Conservation (phyloP, 2,113 vertebrate species). For the Ptilonorhynchus violaceus region DNA sequence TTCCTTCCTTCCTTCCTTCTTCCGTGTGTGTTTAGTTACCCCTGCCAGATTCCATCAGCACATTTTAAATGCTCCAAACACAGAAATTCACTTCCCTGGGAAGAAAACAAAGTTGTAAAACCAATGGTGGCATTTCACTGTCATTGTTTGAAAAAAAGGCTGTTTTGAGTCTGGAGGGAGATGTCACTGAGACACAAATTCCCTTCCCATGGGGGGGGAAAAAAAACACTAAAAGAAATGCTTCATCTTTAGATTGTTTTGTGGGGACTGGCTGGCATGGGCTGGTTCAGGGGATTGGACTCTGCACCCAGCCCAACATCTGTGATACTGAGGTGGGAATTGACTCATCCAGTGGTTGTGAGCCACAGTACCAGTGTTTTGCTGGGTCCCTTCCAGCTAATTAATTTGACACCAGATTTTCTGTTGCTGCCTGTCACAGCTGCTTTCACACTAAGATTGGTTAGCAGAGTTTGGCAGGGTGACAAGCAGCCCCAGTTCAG, state of each 20-base stretch:
- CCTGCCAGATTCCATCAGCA: neutral
- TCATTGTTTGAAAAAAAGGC: neutral
- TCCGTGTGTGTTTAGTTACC: neutral
- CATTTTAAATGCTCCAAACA: neutral
- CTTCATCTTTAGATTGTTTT: neutral
- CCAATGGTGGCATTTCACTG: neutral
- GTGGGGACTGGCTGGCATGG: neutral
- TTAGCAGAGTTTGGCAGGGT: neutral
- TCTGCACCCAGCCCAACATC: neutral
- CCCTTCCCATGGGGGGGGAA: neutral
- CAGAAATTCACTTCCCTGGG: neutral
- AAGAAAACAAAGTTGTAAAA: neutral
- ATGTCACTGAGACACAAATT: neutral
- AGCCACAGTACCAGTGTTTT: neutral
- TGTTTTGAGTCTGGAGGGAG: neutral
- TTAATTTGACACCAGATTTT: neutral
- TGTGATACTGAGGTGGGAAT: neutral
- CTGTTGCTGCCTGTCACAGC: neutral
- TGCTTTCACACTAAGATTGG: neutral
- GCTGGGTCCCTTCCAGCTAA: conserved; percentile 21
- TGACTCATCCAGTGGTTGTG: neutral
- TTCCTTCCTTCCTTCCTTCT: neutral
- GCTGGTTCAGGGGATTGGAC: neutral
- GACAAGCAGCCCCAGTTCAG: neutral
- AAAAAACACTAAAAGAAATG: neutral